These are phyloP conservation scores for Apodemus sylvaticus DNA, from an alignment of 2,113 vertebrate species.

Conservation along the genomic window DNA sequence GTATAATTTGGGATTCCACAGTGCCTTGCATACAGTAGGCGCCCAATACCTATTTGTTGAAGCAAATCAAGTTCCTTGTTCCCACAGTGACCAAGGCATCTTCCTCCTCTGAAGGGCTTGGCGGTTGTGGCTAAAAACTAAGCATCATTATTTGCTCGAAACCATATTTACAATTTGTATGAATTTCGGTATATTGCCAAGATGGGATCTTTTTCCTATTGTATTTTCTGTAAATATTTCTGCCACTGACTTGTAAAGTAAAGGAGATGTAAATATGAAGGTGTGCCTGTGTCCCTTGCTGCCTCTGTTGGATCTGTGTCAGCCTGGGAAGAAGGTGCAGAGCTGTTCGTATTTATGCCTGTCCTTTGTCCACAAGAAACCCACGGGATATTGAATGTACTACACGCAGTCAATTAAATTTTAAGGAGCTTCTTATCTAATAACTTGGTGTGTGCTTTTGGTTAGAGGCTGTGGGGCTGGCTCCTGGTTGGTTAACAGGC, in stretches of 20 bases:
- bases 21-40: constrained; percentile 81
- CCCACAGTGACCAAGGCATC: constrained; percentile 72
- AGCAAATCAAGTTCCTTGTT: constrained; percentile 73
- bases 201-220: constrained; percentile 86
- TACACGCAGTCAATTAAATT: constrained; percentile 96
- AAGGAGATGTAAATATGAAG: constrained; percentile 93
- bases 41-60: constrained; percentile 79
- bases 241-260: constrained; percentile 92
- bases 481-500: neutral
- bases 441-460: constrained; percentile 62
- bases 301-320: constrained; percentile 87
- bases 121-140: constrained; percentile 79
- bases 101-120: constrained; percentile 79
- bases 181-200: constrained; percentile 87
- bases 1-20: constrained; percentile 77
- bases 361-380: constrained; percentile 91
- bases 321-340: constrained; percentile 88
- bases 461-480: neutral
- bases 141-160: constrained; percentile 82
- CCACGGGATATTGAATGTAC: constrained; percentile 95
- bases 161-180: constrained; percentile 81
- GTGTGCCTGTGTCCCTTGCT: constrained; percentile 87
- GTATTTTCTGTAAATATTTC: constrained; percentile 94
- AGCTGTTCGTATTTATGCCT: constrained; percentile 93
- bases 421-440: constrained; percentile 94